Percentiles rank a stretch among this genome's conserved stretches.
Conservation (phyloP, 2,113 vertebrate genomes). For the Eudyptes chrysolophus region DNA sequence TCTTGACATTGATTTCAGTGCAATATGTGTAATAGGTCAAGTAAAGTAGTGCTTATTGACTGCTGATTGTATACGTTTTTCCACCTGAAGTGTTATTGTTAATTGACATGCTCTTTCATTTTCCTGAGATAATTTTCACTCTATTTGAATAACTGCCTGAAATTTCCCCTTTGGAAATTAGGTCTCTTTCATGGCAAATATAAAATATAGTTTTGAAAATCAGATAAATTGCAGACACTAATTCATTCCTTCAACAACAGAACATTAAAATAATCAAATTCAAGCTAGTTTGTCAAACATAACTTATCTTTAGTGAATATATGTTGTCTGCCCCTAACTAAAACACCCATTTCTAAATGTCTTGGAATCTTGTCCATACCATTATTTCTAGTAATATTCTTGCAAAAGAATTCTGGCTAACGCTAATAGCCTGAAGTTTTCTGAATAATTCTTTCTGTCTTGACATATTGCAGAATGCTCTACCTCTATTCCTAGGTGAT, state of each 20-base stretch:
- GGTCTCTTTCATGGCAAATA: neutral
- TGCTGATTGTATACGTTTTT: conserved; percentile 59
- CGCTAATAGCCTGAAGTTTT: neutral
- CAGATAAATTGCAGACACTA: neutral
- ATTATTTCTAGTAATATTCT: conserved; percentile 24
- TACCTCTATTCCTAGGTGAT: neutral
- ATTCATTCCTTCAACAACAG: neutral
- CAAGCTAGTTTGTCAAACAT: conserved; percentile 7
- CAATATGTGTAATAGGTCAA: conserved; percentile 54
- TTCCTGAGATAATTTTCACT: conserved; percentile 44
- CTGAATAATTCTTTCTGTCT: neutral
- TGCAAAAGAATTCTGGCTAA: neutral
- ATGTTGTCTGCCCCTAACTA: neutral
- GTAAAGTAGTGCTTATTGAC: conserved; percentile 58
- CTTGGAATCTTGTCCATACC: conserved; percentile 21
- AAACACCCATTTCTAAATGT: conserved; percentile 37
- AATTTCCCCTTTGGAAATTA: neutral
- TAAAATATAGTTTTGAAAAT: conserved; percentile 39
- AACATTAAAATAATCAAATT: conserved; percentile 35
- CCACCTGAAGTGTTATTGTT: conserved; percentile 44
- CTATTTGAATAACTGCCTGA: conserved; percentile 1
- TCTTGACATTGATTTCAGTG: conserved; percentile 56
- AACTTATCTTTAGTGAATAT: conserved; percentile 13
- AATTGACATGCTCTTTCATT: conserved; percentile 55
- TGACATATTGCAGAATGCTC: neutral